Evolutionary conservation across 2,113 vertebrate species (phyloP), one percentile per base, ranked within the genome.

Genomic region (Oreochromis tanganicae): DNA sequence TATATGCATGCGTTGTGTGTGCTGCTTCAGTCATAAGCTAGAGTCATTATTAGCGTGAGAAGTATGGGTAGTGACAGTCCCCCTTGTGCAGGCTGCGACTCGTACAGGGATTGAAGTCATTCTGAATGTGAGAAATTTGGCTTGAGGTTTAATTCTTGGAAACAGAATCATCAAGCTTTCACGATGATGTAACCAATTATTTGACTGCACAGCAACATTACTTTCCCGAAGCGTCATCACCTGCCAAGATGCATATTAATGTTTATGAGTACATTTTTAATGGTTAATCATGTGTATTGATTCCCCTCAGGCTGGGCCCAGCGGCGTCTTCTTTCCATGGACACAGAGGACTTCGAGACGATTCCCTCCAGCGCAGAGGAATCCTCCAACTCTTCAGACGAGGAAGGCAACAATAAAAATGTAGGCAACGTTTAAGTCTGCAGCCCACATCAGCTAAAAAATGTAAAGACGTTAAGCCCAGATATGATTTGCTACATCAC

Each of bases 341-440:
- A 98, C 89, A 96, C 96, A 0, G 98, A 98, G 75, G 97, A 97
- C 89, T 97, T 97, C 1, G 97, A 98, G 95, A 97, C 97, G n/a
- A 98, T 98, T 85, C 97, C 96, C 38, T 98, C 98, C 85, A 98
- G 97, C 63, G 96, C 95, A 19, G 98, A 98, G 84, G 98, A 98
- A 66, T 97, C 98, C 80, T 98, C 97, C 75, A 97, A 98, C 95
- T 98, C 97, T 24, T 98, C 98, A 92, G 97, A 98, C 21, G 97
- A 98, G 82, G 98, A 98, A 59, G 91, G 81, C 92, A 96, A 95
- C 48, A 93, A 95, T 71, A 97, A 97, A 93, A 97, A 97, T 61
- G 98, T 99, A 94, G 9, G 93, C 79, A 43, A 4, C 2, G 2
- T 50, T 66, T 13, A 29, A 54, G 17, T 48, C 19, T 41, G 27